Base-by-base conservation (phyloP, 2,888 invertebrate genomes). In the Epicampocera succincta region DNA sequence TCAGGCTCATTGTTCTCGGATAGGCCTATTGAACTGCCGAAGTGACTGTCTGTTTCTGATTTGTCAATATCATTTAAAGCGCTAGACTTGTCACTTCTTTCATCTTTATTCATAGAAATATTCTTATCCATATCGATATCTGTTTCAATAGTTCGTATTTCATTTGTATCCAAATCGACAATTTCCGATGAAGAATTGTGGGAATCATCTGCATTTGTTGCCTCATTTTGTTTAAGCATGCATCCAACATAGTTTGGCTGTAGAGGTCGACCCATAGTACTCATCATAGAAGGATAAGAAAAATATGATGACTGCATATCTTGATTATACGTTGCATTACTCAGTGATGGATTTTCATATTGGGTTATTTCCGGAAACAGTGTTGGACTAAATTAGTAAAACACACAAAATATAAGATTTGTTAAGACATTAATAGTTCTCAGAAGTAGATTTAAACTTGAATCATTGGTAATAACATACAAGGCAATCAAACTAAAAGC, bases 1-100 rank as follows among this genome's bases (percentile, higher is more conserved):
- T 78, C 74, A 85, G 95, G 96, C 87, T 95, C 95, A 85, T 95
- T 96, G 15, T 73, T 84, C 83, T 82, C 82, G 0, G 78, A 78
- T 2, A 71, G 42, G 54, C 58, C 74, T 21, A 82, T 71, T 13
- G 82, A 82, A 29, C 74, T 75, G n/a, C 78, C 40, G 2, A 82
- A 48, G 44, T 78, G 78, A 56, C 71, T 82, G 15, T 78, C 82
- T 2, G 78, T 75, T 71, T 82, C 82, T 3, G 74, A 75, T 71
- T 75, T 82, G 33, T 82, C 82, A 11, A 12, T 68, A 52, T 77
- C 66, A 61, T 3, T 84, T 61, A 15, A 63, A 21, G 72, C 46
- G 66, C 29, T 84, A 46, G 76, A 69, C 74, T 80, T 58, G 74
- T 71, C 74, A n/a, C 46, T 33, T 44, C 33, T 48, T 29, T 80